A percentile compares a stretch with the other conserved stretches of the same genome.
Conservation (phyloP, 2,113 vertebrate genomes). For the Gallinago jamesoni region DNA sequence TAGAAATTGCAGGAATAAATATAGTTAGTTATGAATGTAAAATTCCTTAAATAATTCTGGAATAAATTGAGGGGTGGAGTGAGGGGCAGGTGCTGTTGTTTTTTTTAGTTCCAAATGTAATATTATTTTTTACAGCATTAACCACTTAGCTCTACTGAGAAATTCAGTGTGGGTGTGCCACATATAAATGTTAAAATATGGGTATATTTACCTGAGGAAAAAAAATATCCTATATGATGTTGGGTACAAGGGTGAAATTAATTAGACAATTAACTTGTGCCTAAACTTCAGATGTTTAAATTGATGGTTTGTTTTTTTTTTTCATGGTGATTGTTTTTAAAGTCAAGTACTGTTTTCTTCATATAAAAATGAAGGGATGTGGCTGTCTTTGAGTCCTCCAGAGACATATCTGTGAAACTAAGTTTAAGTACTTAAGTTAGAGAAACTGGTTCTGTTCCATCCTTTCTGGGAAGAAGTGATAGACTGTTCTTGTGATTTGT, state of each 20-base stretch:
- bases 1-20: not conserved
- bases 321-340: not conserved
- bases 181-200: not conserved
- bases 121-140: not conserved
- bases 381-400: not conserved
- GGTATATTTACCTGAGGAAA: not conserved
- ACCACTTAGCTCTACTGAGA: not conserved
- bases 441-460: not conserved
- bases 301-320: fast-evolving
- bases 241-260: not conserved
- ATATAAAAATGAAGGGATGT: not conserved
- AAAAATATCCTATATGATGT: not conserved
- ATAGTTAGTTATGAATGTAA: not conserved
- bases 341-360: not conserved
- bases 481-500: conserved; percentile 5
- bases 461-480: not conserved
- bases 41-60: not conserved
- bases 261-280: not conserved
- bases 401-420: not conserved
- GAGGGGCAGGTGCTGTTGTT: fast-evolving
- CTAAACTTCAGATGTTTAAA: not conserved
- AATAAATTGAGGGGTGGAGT: not conserved
- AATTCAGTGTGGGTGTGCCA: not conserved
- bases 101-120: not conserved
- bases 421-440: not conserved